These are phyloP conservation scores for Bombus cullumanus DNA, from an alignment of 1,140 invertebrate species.

Conservation along the genomic window DNA sequence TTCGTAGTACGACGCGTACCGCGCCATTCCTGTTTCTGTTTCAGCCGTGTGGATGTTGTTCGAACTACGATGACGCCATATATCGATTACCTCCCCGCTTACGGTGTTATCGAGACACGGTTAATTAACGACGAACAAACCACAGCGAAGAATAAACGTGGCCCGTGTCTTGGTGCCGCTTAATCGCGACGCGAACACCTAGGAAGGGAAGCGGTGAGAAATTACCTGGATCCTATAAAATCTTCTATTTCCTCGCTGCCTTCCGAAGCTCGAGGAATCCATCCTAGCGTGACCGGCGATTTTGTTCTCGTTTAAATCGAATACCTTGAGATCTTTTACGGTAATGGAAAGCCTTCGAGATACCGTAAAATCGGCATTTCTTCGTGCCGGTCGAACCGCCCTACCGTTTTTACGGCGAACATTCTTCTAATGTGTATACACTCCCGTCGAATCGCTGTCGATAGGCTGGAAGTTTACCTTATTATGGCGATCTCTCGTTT, in stretches of 20 bases:
- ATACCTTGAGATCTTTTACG: constrained; percentile 37
- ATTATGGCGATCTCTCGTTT: background rate
- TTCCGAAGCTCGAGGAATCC: background rate
- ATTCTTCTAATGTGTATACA: background rate
- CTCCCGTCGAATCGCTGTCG: background rate
- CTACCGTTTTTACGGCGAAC: background rate
- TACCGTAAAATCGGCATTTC: constrained; percentile 47
- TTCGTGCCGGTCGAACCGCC: background rate
- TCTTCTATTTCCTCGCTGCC: constrained; percentile 37
- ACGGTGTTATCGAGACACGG: constrained; percentile 61
- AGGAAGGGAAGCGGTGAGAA: constrained; percentile 38
- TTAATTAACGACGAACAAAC: constrained; percentile 68
- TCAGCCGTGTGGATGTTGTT: constrained; percentile 19
- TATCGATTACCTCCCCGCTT: constrained; percentile 64
- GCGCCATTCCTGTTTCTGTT: constrained; percentile 14
- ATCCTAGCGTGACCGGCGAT: constrained; percentile 37
- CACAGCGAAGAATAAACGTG: constrained; percentile 41
- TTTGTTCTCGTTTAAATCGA: constrained; percentile 46
- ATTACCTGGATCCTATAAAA: constrained; percentile 59
- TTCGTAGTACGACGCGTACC: constrained; percentile 1
- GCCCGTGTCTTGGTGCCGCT: background rate
- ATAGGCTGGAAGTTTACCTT: background rate
- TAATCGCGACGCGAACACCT: constrained; percentile 48
- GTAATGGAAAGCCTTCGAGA: constrained; percentile 23
- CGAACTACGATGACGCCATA: constrained; percentile 52